A percentile compares a stretch with the other conserved stretches of the same genome.
Conservation (phyloP, 2,797 vertebrate genomes). For the Okamejei kenojei region DNA sequence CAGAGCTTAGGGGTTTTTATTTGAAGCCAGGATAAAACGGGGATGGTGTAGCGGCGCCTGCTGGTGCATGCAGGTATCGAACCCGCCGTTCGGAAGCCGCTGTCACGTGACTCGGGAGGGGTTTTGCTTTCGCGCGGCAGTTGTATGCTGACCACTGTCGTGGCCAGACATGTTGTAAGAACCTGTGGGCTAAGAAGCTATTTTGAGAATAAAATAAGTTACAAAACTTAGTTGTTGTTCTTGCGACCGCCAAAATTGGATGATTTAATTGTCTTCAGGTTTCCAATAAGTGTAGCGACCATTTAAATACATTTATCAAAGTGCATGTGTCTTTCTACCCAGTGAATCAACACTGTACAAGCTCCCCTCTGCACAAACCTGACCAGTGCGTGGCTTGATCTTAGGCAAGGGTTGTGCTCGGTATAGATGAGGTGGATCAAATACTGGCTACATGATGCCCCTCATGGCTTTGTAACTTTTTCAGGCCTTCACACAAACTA, state of each 20-base stretch:
- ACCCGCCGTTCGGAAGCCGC: too few relatives aligned
- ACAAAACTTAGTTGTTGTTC: too few relatives aligned
- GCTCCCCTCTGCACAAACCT: neutral
- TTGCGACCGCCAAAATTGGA: neutral
- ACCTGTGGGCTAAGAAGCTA: too few relatives aligned
- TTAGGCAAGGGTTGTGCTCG: neutral
- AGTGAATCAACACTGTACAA: neutral
- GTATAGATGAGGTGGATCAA: neutral
- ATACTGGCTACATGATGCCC: too few relatives aligned
- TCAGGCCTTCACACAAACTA: too few relatives aligned
- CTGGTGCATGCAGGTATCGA: too few relatives aligned
- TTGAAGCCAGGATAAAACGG: neutral
- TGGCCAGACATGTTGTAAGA: too few relatives aligned
- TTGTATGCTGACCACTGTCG: too few relatives aligned
- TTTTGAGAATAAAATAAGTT: too few relatives aligned
- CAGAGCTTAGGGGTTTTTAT: neutral
- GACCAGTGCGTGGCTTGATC: neutral
- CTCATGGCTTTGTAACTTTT: too few relatives aligned
- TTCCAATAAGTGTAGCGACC: neutral
- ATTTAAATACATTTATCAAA: neutral
- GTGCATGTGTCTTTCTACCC: neutral
- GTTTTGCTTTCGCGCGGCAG: too few relatives aligned
- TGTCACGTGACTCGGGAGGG: too few relatives aligned
- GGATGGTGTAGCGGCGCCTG: neutral
- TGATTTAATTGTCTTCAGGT: neutral